A percentile compares a stretch with the other conserved stretches of the same genome.
Evolutionary conservation across 2,797 vertebrate genomes (phyloP).

Genomic region (Bucorvus abyssinicus): DNA sequence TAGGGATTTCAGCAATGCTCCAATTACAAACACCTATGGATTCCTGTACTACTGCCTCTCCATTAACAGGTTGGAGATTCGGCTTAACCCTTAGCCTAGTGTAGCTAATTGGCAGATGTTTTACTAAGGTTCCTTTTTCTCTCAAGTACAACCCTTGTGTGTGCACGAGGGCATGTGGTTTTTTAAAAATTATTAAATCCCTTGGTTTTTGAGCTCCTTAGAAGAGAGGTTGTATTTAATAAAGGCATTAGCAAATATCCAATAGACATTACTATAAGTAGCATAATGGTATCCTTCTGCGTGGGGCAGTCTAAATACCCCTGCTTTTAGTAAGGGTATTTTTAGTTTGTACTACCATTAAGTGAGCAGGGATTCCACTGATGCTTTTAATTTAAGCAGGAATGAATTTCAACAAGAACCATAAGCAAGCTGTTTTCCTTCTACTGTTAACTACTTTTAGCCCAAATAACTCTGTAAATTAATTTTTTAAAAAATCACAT

Average conservation of each 20-base stretch:
- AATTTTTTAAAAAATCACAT: neutral
- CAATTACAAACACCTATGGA: neutral
- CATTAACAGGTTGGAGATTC: neutral
- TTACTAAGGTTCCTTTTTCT: neutral
- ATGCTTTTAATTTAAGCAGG: neutral
- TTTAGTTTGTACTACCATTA: neutral
- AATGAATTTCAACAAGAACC: neutral
- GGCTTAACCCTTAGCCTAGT: neutral
- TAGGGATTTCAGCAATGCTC: neutral
- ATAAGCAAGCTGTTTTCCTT: neutral
- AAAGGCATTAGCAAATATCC: neutral
- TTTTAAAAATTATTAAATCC: neutral
- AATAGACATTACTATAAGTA: neutral
- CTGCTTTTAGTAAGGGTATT: neutral
- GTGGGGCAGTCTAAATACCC: neutral
- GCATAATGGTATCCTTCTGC: neutral
- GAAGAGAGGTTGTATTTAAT: neutral
- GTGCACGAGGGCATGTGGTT: no score
- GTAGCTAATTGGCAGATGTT: neutral
- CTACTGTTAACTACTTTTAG: neutral
- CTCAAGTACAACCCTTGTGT: neutral
- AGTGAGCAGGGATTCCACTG: neutral
- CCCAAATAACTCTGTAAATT: neutral
- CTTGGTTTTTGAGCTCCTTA: neutral
- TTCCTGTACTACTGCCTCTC: neutral